These are phyloP conservation scores for Euspilapteryx auroguttella DNA, from an alignment of 2,888 invertebrate genomes.

Conservation along the genomic window DNA sequence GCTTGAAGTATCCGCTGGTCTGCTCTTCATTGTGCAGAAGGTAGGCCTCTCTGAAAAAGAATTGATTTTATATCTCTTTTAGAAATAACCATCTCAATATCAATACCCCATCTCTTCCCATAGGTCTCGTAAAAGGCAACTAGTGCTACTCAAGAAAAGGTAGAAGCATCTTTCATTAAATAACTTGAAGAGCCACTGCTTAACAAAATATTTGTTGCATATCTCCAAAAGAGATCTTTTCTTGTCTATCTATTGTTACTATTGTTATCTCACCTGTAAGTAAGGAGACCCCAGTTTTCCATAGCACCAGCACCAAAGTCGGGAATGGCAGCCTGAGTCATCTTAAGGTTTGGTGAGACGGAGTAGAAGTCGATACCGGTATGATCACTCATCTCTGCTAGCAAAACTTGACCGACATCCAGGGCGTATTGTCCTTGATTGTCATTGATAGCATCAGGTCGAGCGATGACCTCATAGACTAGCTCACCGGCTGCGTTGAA, in stretches of 20 bases:
- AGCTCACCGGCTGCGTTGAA: constrained; percentile 8
- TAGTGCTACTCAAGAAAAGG: too few relatives aligned
- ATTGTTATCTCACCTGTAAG: constrained; percentile 59
- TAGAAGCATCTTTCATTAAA: background rate
- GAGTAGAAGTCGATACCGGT: constrained; percentile 48
- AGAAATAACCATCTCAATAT: too few relatives aligned
- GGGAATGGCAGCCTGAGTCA: constrained; percentile 77
- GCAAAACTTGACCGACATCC: constrained; percentile 32
- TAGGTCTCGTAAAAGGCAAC: too few relatives aligned
- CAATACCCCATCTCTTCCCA: too few relatives aligned
- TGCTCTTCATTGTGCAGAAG: constrained; percentile 35
- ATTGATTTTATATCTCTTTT: background rate
- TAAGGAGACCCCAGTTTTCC: constrained; percentile 85
- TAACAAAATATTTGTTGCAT: too few relatives aligned
- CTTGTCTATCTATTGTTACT: too few relatives aligned
- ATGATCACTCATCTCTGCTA: constrained; percentile 55
- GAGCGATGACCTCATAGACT: constrained; percentile 41
- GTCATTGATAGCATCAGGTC: constrained; percentile 29
- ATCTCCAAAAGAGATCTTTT: too few relatives aligned
- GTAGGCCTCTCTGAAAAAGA: constrained; percentile 36
- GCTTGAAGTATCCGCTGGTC: constrained; percentile 40
- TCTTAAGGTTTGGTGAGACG: constrained; percentile 44
- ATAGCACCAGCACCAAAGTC: constrained; percentile 79
- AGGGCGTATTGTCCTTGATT: constrained; percentile 40
- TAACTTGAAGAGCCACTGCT: background rate